Percentiles rank a stretch among this genome's conserved stretches.
These are phyloP conservation scores for Poeciliopsis retropinna DNA, from an alignment of 2,113 vertebrate genomes.

Conservation along the genomic window DNA sequence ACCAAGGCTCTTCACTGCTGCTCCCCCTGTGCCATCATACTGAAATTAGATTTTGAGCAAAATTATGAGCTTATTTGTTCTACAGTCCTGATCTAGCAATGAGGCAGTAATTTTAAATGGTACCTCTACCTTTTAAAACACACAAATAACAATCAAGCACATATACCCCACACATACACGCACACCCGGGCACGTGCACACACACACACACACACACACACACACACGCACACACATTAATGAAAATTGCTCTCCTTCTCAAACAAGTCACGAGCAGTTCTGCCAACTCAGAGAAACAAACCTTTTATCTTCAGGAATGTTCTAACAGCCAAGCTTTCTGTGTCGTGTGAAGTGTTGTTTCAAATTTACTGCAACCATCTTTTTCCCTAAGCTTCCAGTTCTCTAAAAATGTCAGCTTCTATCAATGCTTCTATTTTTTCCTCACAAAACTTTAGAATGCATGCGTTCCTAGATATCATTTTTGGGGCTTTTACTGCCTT, in stretches of 20 bases:
- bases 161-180: constrained; percentile 3
- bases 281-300: constrained; percentile 57
- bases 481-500: background rate
- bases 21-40: background rate
- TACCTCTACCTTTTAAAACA: constrained; percentile 36
- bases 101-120: constrained; percentile 61
- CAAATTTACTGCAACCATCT: constrained; percentile 14
- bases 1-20: background rate
- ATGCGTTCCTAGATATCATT: background rate
- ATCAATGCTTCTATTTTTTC: constrained; percentile 1
- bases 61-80: constrained; percentile 1
- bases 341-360: constrained; percentile 9
- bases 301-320: constrained; percentile 50
- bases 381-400: background rate
- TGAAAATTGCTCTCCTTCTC: constrained; percentile 52
- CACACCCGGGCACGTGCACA: constrained; percentile 19
- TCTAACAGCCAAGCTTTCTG: constrained; percentile 38
- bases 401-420: background rate
- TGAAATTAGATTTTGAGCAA: constrained; percentile 6
- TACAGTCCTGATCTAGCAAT: constrained; percentile 47
- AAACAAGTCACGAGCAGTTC: constrained; percentile 64
- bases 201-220: background rate
- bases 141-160: constrained; percentile 9
- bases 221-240: constrained; percentile 22
- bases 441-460: background rate